Conservation (phyloP, 2,797 vertebrate species). For the Takifugu rubripes region DNA sequence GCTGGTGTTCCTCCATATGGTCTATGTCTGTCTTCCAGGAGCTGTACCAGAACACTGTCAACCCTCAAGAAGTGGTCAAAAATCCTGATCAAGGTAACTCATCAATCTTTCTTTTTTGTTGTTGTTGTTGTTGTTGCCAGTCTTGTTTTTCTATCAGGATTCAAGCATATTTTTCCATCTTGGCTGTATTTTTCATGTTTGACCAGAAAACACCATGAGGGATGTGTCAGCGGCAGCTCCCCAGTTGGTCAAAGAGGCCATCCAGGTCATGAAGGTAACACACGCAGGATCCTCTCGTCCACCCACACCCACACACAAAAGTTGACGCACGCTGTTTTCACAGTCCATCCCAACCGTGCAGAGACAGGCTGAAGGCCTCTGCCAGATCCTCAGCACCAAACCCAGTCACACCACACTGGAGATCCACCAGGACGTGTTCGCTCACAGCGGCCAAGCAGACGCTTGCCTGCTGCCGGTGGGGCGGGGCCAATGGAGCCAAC, state of each 20-base stretch:
- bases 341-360: conserved; percentile 80
- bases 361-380: conserved; percentile 83
- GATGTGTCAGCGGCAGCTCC: conserved; percentile 73
- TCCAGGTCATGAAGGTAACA: conserved; percentile 81
- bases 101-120: too few species aligned
- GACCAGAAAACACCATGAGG: conserved; percentile 71
- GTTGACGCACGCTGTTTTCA: background rate
- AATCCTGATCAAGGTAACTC: conserved; percentile 73
- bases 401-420: conserved; percentile 70
- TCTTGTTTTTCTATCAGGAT: too few species aligned
- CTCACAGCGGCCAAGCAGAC: conserved; percentile 26
- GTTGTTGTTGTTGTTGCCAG: too few species aligned
- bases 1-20: background rate
- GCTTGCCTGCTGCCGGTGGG: conserved; percentile 43
- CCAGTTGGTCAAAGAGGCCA: conserved; percentile 69
- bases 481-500: conserved; percentile 6
- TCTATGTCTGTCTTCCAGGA: conserved; percentile 69
- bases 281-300: background rate
- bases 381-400: conserved; percentile 75
- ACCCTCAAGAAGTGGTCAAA: conserved; percentile 66
- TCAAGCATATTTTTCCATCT: background rate
- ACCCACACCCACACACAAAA: background rate
- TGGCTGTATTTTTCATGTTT: conserved; percentile 2
- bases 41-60: conserved; percentile 71
- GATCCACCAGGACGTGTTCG: conserved; percentile 79